Base-by-base conservation (phyloP, 2,888 invertebrate genomes). In the Elgonia sp. region DNA sequence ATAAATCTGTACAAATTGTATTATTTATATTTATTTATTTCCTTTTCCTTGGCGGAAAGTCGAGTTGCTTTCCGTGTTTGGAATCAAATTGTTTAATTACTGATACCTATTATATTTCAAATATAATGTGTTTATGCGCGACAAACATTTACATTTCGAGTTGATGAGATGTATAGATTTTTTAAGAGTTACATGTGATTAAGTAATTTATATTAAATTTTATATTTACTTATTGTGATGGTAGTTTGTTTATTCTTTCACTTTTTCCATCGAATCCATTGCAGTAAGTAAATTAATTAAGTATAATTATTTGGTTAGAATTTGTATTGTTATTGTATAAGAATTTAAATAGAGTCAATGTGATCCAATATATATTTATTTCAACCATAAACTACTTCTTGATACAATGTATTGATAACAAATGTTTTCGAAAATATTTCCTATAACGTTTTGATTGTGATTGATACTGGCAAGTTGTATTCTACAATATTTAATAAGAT, bases 21-120 rank as follows among this genome's bases (percentile, higher is more conserved):
- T 50, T 50, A 69, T 69, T 69, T 69, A 37, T 69, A 67, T 46
- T 20, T 46, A 42, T 67, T 67, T 63, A 63, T 40, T 63, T 39
- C 63, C 40, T 4, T 60, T 60, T 60, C 60, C 12, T 60, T n/a
- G 9, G 39, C 63, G 21, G 46, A 67, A 21, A 8, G 8, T 16
- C 18, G 29, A 3, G 29, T 40, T 18, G 40, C 65, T 46, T 67
- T 67, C 42, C 67, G 46, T 50, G n/a, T 50, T 55, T 55, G 70
- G 29, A 50, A 50, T 50, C 12, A 50, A 69, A n/a, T 69, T 37
- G n/a, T 50, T 50, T 53, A 50, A 50, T 20, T 9, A n/a, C 10
- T 46, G 40, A 10, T 67, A 21, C 21, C 16, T 46, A 67, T 14
- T 67, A 29, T 69, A 42, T 18, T 50, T 69, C 9, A 46, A 69